A percentile compares a stretch with the other conserved stretches of the same genome.
Evolutionary conservation across 2,113 vertebrate genomes (phyloP).

Genomic region (Zapus hudsonius): DNA sequence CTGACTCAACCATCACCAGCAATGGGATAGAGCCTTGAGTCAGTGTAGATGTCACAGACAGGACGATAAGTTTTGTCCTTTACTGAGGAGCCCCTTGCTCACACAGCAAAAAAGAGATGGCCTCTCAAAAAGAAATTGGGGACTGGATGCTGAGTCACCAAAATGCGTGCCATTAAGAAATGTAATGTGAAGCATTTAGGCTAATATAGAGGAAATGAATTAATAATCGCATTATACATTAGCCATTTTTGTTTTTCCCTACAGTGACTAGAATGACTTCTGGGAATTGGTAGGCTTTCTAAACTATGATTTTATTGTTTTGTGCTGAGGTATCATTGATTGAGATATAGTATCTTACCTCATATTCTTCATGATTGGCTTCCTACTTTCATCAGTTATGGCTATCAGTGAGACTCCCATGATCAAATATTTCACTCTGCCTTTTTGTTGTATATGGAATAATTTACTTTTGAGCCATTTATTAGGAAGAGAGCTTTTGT

Average conservation of each 20-base stretch:
- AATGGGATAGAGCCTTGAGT: not conserved
- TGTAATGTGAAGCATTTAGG: not conserved
- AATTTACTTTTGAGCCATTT: not conserved
- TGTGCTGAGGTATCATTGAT: not conserved
- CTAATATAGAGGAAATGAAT: not conserved
- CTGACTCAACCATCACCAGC: not conserved
- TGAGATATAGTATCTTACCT: too few relatives aligned
- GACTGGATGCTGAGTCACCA: not conserved
- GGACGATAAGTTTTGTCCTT: not conserved
- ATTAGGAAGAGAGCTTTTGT: not conserved
- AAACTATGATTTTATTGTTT: constrained; percentile 14
- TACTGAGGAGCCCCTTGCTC: not conserved
- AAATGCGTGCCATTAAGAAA: not conserved
- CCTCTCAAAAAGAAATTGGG: not conserved
- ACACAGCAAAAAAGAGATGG: not conserved
- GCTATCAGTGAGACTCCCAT: not conserved
- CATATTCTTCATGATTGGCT: not conserved
- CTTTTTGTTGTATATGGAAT: not conserved
- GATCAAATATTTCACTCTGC: not conserved
- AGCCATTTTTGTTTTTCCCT: constrained; percentile 9
- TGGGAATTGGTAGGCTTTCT: not conserved
- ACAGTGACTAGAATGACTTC: constrained; percentile 12
- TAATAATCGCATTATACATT: not conserved
- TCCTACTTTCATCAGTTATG: not conserved
- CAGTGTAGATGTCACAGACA: not conserved